Percentiles rank a stretch among this genome's conserved stretches.
These are phyloP conservation scores for Sminthurinus aureus DNA, from an alignment of 2,888 invertebrate genomes.

Conservation along the genomic window DNA sequence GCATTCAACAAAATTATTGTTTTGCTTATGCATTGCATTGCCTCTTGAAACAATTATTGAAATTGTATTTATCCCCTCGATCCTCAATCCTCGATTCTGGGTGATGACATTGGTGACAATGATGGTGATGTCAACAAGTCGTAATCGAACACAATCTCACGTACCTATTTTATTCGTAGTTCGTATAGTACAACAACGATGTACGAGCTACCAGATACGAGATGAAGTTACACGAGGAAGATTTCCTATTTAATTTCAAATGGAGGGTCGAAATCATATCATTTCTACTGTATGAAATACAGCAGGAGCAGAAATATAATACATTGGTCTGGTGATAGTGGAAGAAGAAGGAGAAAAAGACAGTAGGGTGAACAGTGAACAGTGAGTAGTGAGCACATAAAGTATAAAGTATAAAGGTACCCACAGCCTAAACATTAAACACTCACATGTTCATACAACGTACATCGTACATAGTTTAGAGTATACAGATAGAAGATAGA, in stretches of 20 bases:
- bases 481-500: too few species aligned
- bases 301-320: too few species aligned
- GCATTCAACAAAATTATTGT: constrained; percentile 14
- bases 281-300: not conserved
- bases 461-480: too few species aligned
- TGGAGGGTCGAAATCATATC: not conserved
- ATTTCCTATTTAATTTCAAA: constrained; percentile 13
- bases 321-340: not conserved
- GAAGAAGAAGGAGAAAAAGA: not conserved
- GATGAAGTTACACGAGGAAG: constrained; percentile 5
- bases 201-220: too few species aligned
- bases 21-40: constrained; percentile 16
- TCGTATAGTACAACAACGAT: not conserved
- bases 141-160: constrained; percentile 26
- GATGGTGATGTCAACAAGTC: constrained; percentile 24
- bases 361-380: not conserved
- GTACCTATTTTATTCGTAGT: not conserved
- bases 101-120: too few species aligned
- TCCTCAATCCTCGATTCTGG: too few species aligned
- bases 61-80: constrained; percentile 30
- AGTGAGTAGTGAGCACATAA: not conserved
- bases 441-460: too few species aligned
- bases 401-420: too few species aligned
- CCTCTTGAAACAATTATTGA: constrained; percentile 34
- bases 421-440: not conserved